Percentiles rank a stretch among this genome's conserved stretches.
phyloP scores from a whole-genome alignment of 1,140 invertebrate genomes.

The Leucophenga varia region DNA sequence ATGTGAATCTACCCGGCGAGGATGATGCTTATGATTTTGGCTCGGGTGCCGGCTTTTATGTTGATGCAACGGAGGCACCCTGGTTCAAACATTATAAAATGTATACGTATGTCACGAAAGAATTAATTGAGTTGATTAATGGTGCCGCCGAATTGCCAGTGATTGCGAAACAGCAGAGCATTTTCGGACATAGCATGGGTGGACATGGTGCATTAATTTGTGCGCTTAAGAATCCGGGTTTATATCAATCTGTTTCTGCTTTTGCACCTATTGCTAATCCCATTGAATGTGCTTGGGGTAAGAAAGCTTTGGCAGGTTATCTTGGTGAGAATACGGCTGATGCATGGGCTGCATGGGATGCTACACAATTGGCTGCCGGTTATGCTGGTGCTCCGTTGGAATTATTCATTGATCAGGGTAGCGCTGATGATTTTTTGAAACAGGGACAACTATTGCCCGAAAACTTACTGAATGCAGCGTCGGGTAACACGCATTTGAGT shows the following conservation, averaged over 20 bases:
- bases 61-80: slow-evolving; percentile 87
- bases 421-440: slow-evolving; percentile 78
- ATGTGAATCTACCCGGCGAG: slow-evolving; percentile 85
- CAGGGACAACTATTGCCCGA: slow-evolving; percentile 82
- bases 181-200: slow-evolving; percentile 95
- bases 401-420: slow-evolving; percentile 87
- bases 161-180: slow-evolving; percentile 66
- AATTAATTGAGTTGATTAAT: slow-evolving; percentile 79
- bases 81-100: slow-evolving; percentile 96
- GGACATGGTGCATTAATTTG: slow-evolving; percentile 95
- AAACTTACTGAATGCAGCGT: slow-evolving; percentile 74
- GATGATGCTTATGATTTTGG: slow-evolving; percentile 93
- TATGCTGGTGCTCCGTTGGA: slow-evolving; percentile 84
- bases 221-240: slow-evolving; percentile 86
- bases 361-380: slow-evolving; percentile 76
- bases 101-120: slow-evolving; percentile 94
- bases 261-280: slow-evolving; percentile 97
- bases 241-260: slow-evolving; percentile 90
- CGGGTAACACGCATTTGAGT: slow-evolving; percentile 69
- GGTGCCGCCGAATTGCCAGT: slow-evolving; percentile 70
- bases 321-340: slow-evolving; percentile 69
- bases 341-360: slow-evolving; percentile 86
- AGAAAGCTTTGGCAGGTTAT: slow-evolving; percentile 86
- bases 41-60: slow-evolving; percentile 92
- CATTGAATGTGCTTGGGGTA: slow-evolving; percentile 80